Percentiles rank a stretch among this genome's conserved stretches.
Conservation (phyloP, 2,888 invertebrate genomes). For the Drepana falcataria region DNA sequence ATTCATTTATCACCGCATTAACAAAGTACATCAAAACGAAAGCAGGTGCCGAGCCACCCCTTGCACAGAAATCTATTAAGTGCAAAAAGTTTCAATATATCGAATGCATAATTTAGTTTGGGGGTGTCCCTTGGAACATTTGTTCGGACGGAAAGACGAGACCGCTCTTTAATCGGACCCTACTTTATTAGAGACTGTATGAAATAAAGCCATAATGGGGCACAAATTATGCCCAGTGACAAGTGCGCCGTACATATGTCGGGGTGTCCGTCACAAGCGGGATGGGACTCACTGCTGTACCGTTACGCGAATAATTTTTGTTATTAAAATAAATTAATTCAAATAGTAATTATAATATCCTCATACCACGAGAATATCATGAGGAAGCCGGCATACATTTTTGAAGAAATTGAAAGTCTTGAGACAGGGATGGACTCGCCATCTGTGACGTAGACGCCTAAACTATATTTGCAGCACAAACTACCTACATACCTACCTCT, state of each 20-base stretch:
- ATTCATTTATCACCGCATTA: constrained; percentile 9
- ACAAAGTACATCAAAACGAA: constrained; percentile 30
- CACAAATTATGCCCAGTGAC: constrained; percentile 72
- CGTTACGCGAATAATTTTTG: not conserved
- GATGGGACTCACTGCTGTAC: constrained; percentile 31
- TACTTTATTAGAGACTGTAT: constrained; percentile 58
- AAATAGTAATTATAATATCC: too few species aligned
- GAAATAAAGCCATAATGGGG: constrained; percentile 66
- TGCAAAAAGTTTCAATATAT: constrained; percentile 63
- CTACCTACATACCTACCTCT: too few species aligned
- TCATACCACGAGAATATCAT: too few species aligned
- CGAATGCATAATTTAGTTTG: constrained; percentile 70
- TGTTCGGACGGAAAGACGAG: constrained; percentile 69
- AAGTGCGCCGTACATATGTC: constrained; percentile 73
- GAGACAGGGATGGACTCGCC: too few species aligned
- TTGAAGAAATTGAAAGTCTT: too few species aligned
- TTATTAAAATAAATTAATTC: too few species aligned
- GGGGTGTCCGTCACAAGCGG: constrained; percentile 65
- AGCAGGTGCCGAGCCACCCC: constrained; percentile 53
- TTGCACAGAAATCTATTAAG: constrained; percentile 55
- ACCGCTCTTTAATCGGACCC: constrained; percentile 65
- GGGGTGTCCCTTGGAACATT: constrained; percentile 49
- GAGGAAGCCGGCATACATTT: too few species aligned
- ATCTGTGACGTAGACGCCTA: too few species aligned
- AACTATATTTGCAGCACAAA: too few species aligned